Evolutionary conservation across 2,797 vertebrate species (phyloP).

Genomic region (Lophura swinhoii): DNA sequence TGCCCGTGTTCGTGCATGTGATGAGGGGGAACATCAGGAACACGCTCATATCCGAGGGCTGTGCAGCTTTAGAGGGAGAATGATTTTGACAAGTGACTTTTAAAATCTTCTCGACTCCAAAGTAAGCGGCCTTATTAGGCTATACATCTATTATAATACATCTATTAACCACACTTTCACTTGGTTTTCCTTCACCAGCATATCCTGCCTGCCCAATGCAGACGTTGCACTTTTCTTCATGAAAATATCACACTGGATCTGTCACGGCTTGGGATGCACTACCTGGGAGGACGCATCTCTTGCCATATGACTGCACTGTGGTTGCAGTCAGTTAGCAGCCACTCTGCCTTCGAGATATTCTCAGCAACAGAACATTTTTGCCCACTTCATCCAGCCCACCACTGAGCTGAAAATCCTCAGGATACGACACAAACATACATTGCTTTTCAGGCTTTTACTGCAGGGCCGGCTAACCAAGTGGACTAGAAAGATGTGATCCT

Average conservation of each 20-base stretch:
- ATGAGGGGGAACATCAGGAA: constrained; percentile 71
- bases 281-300: fast-evolving
- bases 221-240: not conserved
- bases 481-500: constrained; percentile 1
- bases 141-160: too few relatives aligned
- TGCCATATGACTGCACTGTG: not conserved
- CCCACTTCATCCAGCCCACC: not conserved
- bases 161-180: constrained; percentile 9
- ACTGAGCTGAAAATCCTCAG: not conserved
- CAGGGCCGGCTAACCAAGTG: constrained; percentile 6
- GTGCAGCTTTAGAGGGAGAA: constrained; percentile 48
- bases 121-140: not conserved
- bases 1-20: constrained; percentile 62
- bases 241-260: not conserved
- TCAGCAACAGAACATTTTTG: not conserved
- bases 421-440: not conserved
- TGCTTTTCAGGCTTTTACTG: not conserved
- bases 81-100: constrained; percentile 66
- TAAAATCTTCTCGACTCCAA: constrained; percentile 41
- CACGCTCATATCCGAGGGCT: constrained; percentile 50
- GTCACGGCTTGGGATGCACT: not conserved
- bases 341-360: not conserved
- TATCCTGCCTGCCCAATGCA: not conserved
- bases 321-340: not conserved
- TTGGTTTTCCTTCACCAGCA: not conserved